Conservation (phyloP, 1,140 invertebrate genomes). For the Ruditapes philippinarum region DNA sequence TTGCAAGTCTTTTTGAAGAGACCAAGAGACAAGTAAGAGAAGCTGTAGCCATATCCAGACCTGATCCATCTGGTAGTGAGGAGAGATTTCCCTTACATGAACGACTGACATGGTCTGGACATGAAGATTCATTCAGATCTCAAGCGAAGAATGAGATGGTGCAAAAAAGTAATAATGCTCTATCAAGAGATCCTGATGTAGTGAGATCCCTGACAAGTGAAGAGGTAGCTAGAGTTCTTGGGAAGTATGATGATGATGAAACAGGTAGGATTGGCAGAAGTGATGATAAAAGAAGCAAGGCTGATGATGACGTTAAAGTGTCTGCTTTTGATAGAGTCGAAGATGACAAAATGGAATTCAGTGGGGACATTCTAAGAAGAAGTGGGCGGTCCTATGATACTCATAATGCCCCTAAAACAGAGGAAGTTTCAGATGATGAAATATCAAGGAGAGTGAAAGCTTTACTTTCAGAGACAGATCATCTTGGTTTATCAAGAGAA, state of each 20-base stretch:
- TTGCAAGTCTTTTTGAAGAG: constrained; percentile 61
- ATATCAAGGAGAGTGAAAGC: constrained; percentile 40
- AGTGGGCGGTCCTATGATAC: background rate
- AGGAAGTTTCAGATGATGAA: constrained; percentile 56
- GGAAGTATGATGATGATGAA: constrained; percentile 56
- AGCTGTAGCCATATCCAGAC: constrained; percentile 49
- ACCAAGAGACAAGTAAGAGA: constrained; percentile 56
- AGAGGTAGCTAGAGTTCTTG: constrained; percentile 57
- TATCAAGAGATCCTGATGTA: constrained; percentile 35
- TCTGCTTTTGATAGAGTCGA: constrained; percentile 50
- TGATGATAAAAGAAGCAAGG: background rate
- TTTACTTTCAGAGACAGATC: constrained; percentile 20
- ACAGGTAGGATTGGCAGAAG: background rate
- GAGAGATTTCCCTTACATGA: constrained; percentile 60
- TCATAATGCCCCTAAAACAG: background rate
- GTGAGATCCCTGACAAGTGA: constrained; percentile 55
- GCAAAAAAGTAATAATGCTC: background rate
- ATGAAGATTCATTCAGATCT: constrained; percentile 47
- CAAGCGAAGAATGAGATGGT: background rate
- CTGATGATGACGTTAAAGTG: background rate
- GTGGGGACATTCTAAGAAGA: background rate
- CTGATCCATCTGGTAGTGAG: constrained; percentile 64
- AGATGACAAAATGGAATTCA: background rate
- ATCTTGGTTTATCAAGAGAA: background rate
- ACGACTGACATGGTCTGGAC: background rate